Evolutionary conservation across 2,888 invertebrate genomes (phyloP), one percentile per base, ranked within the genome.

Genomic region (Brassicogethes aeneus): DNA sequence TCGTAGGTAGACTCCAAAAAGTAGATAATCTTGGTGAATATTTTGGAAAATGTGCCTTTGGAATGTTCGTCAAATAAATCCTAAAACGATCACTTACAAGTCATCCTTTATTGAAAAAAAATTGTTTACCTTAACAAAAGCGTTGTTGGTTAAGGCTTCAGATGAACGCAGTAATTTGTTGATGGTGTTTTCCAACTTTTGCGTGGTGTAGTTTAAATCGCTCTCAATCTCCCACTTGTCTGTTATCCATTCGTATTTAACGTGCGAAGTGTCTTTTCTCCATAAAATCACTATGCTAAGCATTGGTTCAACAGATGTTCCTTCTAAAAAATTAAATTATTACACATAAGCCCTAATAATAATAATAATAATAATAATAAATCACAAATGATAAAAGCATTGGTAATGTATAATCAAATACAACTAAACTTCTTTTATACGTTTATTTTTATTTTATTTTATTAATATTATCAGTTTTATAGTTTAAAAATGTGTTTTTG

Each of bases 191-290:
- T 86, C 83, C 17, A 92, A 68, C 41, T 81, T 81, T 36, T 77
- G 73, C 52, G 82, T 79, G 0, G 87, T 88, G 46, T 81, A 77
- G 61, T 89, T 82, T 52, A 84, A 71, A 40, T 53, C 68, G 53
- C 62, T 64, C 23, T 77, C 74, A 15, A 66, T 66, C 37, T 77
- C 75, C 81, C 83, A 83, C 30, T 80, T 81, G 39, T 76, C 76
- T 50, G 81, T 76, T 39, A 91, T 68, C 92, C 94, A 95, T 65
- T 93, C 92, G 65, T 91, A 95, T 57, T 89, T 89, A 8, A 95
- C 71, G 52, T 85, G 83, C n/a, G 81, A 79, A 7, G 82, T 77
- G 60, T 93, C 92, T 31, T 85, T 77, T 1, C 94, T 77, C 93
- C 94, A 95, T 47, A 94, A 78, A 34, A 94, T 82, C 1, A 91